These are phyloP conservation scores for Threskiornis aethiopicus DNA, from an alignment of 2,797 vertebrate genomes.

Conservation along the genomic window DNA sequence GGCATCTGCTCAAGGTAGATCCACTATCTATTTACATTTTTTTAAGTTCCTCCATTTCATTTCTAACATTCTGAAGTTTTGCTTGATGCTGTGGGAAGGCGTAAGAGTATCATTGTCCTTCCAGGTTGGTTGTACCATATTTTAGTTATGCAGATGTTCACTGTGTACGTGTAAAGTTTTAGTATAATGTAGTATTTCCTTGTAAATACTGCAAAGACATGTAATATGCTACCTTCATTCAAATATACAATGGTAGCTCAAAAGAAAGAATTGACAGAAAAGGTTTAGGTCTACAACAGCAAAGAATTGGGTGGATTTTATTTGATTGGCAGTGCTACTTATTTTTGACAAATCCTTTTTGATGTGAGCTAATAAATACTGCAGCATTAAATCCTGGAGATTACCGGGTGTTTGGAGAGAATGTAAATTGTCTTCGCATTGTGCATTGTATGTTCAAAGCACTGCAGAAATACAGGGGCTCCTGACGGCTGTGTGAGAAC, in stretches of 20 bases:
- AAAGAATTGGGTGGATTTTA: background rate
- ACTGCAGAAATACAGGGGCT: background rate
- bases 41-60: background rate
- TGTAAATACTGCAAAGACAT: background rate
- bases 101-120: background rate
- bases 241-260: background rate
- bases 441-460: background rate
- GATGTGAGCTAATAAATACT: background rate
- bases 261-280: background rate
- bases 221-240: background rate
- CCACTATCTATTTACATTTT: background rate
- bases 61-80: background rate
- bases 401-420: background rate
- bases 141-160: background rate
- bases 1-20: background rate
- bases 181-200: background rate
- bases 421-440: background rate
- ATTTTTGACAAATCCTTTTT: conserved; percentile 26
- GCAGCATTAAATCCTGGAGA: background rate
- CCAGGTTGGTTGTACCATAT: background rate
- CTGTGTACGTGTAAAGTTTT: background rate
- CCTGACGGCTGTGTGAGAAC: background rate
- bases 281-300: background rate
- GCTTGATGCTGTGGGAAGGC: background rate
- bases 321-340: background rate